phyloP scores from a whole-genome alignment of 2,888 invertebrate genomes.

The Merodon equestris region DNA sequence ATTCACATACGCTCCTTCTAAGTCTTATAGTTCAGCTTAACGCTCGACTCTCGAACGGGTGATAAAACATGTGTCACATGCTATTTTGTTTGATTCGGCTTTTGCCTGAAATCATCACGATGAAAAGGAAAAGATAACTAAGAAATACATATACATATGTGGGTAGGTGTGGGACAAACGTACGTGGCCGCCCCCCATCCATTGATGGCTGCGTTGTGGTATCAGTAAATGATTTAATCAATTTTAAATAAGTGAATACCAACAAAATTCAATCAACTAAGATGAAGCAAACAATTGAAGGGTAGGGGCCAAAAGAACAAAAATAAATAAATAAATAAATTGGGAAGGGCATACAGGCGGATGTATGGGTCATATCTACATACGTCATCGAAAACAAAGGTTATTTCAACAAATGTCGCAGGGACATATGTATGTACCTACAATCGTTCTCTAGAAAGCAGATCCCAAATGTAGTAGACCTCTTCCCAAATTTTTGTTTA shows the following conservation, averaged over 20 bases:
- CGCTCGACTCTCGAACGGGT: constrained; percentile 29
- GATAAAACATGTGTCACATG: constrained; percentile 55
- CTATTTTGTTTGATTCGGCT: constrained; percentile 47
- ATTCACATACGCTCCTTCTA: constrained; percentile 30
- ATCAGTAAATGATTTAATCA: constrained; percentile 61
- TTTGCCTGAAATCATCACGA: constrained; percentile 38
- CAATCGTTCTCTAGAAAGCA: too few species aligned
- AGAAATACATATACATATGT: constrained; percentile 18
- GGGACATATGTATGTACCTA: too few species aligned
- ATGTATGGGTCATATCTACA: too few species aligned
- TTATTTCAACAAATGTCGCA: too few species aligned
- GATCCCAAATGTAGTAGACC: too few species aligned
- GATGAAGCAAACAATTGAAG: too few species aligned
- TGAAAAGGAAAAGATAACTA: constrained; percentile 29
- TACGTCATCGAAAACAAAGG: too few species aligned
- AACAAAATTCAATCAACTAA: constrained; percentile 40
- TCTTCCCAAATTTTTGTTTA: too few species aligned
- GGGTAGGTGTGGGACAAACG: not conserved
- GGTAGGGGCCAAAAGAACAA: too few species aligned
- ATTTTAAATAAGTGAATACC: constrained; percentile 47
- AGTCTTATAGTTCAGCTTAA: constrained; percentile 25
- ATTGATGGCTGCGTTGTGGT: constrained; percentile 30
- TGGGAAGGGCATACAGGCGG: too few species aligned
- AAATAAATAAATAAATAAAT: too few species aligned
- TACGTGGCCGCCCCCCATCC: not conserved